A percentile compares a stretch with the other conserved stretches of the same genome.
Evolutionary conservation across 1,140 invertebrate genomes (phyloP).

Genomic region (Lycorma delicatula): DNA sequence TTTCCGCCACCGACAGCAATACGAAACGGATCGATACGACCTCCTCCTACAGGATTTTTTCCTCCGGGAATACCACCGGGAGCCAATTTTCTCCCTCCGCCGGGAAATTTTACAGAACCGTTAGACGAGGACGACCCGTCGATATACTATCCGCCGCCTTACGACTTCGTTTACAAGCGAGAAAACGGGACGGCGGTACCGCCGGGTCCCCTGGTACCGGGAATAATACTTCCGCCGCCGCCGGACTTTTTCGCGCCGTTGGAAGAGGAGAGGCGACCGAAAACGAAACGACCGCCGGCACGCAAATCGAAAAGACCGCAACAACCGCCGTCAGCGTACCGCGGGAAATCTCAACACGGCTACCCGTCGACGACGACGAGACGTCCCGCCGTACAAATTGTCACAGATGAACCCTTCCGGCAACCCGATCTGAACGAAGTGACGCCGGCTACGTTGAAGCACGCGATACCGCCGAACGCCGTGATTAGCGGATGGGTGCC

Average conservation of each 20-base stretch:
- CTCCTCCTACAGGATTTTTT: slow-evolving; percentile 34
- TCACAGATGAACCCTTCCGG: slow-evolving; percentile 17
- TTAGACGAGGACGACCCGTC: slow-evolving; percentile 83
- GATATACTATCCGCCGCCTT: slow-evolving; percentile 80
- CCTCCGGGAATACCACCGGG: slow-evolving; percentile 51
- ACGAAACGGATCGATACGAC: slow-evolving; percentile 31
- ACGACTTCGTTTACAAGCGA: slow-evolving; percentile 72
- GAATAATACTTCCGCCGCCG: slow-evolving; percentile 77
- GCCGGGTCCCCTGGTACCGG: slow-evolving; percentile 75
- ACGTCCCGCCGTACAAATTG: slow-evolving; percentile 14
- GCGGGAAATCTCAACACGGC: slow-evolving; percentile 36
- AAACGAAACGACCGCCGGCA: slow-evolving; percentile 37
- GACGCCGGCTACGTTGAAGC: slow-evolving; percentile 8
- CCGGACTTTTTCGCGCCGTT: slow-evolving; percentile 70
- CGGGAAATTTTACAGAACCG: slow-evolving; percentile 58
- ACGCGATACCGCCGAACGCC: slow-evolving; percentile 15
- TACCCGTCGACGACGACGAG: slow-evolving; percentile 11
- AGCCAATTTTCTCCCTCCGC: slow-evolving; percentile 57
- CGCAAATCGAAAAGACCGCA: slow-evolving; percentile 30
- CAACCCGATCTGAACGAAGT: slow-evolving; percentile 19
- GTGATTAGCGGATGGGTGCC: slow-evolving; percentile 27
- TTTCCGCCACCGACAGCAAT: slow-evolving; percentile 34
- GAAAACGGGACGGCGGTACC: slow-evolving; percentile 69
- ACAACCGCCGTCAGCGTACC: slow-evolving; percentile 26
- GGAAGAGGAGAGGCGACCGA: slow-evolving; percentile 35